These are phyloP conservation scores for Steromphala cineraria DNA, from an alignment of 2,888 invertebrate genomes.

Conservation along the genomic window DNA sequence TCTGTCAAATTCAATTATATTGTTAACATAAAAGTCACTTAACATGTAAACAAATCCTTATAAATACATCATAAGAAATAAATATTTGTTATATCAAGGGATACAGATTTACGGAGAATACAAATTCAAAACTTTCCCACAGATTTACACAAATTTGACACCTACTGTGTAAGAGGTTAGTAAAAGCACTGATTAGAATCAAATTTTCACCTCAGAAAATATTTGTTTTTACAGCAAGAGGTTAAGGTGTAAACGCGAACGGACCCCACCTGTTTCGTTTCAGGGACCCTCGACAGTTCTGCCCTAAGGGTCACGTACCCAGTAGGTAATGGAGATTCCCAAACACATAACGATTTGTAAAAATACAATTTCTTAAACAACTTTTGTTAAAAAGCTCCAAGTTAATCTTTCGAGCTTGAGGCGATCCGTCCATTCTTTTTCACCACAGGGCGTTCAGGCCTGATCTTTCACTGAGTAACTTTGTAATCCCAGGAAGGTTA, in stretches of 20 bases:
- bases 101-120: too few species aligned
- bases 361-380: constrained; percentile 11
- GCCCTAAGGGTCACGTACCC: background rate
- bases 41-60: too few species aligned
- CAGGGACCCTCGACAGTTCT: background rate
- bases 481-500: background rate
- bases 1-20: too few species aligned
- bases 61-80: too few species aligned
- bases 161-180: background rate
- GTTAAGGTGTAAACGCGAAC: background rate
- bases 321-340: background rate
- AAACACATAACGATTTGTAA: background rate
- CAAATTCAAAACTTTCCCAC: too few species aligned
- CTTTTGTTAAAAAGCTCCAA: constrained; percentile 7
- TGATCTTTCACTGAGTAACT: background rate
- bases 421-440: background rate
- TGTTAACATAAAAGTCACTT: too few species aligned
- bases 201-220: constrained; percentile 4
- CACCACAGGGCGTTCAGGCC: background rate
- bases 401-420: background rate
- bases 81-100: too few species aligned
- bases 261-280: background rate
- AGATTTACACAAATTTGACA: background rate
- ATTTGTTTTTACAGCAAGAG: constrained; percentile 7
- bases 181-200: background rate